Evolutionary conservation across 2,113 vertebrate species (phyloP).

Genomic region (Onychorhynchus coronatus): DNA sequence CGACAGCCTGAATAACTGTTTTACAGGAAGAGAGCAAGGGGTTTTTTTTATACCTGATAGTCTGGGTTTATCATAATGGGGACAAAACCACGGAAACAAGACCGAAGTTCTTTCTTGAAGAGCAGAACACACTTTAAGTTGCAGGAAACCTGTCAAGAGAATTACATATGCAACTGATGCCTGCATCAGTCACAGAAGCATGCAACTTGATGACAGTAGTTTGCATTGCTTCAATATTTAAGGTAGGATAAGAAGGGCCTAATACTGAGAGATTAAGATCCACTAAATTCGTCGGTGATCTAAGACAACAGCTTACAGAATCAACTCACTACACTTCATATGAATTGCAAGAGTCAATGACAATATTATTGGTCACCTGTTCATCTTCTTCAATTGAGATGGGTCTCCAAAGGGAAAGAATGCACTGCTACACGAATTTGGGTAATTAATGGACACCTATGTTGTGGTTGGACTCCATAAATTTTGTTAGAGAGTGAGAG

Average conservation of each 20-base stretch:
- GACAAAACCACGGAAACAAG: not conserved
- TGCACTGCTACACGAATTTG: not conserved
- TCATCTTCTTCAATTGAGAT: not conserved
- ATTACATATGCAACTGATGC: not conserved
- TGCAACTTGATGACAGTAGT: not conserved
- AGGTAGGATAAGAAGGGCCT: not conserved
- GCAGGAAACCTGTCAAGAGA: not conserved
- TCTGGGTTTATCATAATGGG: not conserved
- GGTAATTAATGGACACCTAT: not conserved
- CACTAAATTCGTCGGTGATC: not conserved
- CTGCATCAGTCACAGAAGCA: not conserved
- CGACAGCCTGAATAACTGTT: not conserved
- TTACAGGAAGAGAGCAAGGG: not conserved
- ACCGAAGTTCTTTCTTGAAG: not conserved
- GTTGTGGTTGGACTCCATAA: too few species aligned
- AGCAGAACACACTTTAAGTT: not conserved
- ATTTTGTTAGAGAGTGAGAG: too few species aligned
- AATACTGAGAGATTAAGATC: not conserved
- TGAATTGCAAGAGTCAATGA: not conserved
- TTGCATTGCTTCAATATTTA: not conserved
- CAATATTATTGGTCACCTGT: not conserved
- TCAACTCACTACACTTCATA: not conserved
- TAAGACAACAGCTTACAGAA: not conserved
- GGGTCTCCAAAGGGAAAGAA: not conserved
- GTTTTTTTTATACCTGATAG: rapidly evolving